These are phyloP conservation scores for Dendrocincla tyrannina DNA, from an alignment of 2,797 vertebrate species.

Conservation along the genomic window DNA sequence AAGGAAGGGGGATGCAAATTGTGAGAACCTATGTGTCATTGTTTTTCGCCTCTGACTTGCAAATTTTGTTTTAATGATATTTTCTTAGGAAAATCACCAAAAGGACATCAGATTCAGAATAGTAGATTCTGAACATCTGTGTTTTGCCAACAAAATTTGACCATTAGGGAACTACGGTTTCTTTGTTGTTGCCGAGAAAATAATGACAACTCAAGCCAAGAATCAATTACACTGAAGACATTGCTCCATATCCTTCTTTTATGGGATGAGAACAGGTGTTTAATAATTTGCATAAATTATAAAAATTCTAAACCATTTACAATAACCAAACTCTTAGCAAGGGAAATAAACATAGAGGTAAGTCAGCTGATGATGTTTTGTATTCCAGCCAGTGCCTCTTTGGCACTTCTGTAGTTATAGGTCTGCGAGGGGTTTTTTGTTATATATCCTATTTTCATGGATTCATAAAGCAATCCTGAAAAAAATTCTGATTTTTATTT, in stretches of 20 bases:
- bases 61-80: conserved; percentile 41
- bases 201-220: conserved; percentile 65
- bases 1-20: background rate
- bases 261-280: conserved; percentile 75
- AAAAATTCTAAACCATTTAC: conserved; percentile 70
- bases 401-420: conserved; percentile 9
- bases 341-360: conserved; percentile 63
- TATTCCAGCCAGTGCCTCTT: background rate
- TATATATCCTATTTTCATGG: conserved; percentile 35
- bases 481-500: conserved; percentile 7
- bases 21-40: background rate
- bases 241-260: conserved; percentile 67
- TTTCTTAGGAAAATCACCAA: background rate
- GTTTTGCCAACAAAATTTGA: conserved; percentile 65
- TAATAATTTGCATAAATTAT: conserved; percentile 80
- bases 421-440: conserved; percentile 27
- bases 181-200: conserved; percentile 63
- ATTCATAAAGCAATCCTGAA: conserved; percentile 55
- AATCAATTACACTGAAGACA: conserved; percentile 72
- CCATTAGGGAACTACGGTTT: conserved; percentile 48
- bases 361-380: conserved; percentile 39
- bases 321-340: conserved; percentile 69
- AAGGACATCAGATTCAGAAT: background rate
- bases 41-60: background rate
- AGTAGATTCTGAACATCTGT: conserved; percentile 65